Evolutionary conservation across 2,888 invertebrate species (phyloP), one percentile per base, ranked within the genome.

Genomic region (Alcis repandata): DNA sequence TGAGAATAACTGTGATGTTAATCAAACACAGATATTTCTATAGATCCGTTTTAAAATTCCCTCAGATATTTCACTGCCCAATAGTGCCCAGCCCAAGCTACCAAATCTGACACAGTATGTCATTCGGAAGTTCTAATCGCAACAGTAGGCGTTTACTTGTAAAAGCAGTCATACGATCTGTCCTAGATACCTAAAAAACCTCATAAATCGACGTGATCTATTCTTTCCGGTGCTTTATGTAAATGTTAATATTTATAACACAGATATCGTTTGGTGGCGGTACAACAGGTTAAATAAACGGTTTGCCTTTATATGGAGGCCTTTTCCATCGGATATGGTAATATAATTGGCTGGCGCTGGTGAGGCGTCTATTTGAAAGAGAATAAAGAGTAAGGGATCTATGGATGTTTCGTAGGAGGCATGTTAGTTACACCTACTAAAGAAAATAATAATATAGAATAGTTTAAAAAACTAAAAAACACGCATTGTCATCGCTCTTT

Each of bases 301-400:
- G 54, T 59, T 57, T 63, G 38, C 43, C 64, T 54, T 20, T 67
- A 62, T 63, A 54, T 66, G 64, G 64, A 45, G 19, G 52, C 38
- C 38, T 40, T 58, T 49, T 59, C 36, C 43, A 49, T 54, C 64
- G 27, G 59, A 64, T 71, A 71, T 71, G 71, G 67, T 69, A 67
- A 71, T 70, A 40, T 64, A 62, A 67, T 67, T 58, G 63, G 49
- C 38, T 51, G 33, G 49, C 51, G 51, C 22, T 53, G n/a, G 53
- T 17, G 43, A 15, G 53, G 68, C 61, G 57, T 57, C 59, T 61
- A 41, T 48, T 38, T 45, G 49, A 53, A 32, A 33, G 7, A 36
- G 13, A 52, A 52, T 19, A 15, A 38, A 36, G 27, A 59, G 54
- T 59, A 59, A 36, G 63, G 52, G 32, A 7, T 32, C 1, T 7